Evolutionary conservation across 1,140 invertebrate species (phyloP), one percentile per base, ranked within the genome.

Genomic region (Meloidogyne exigua): DNA sequence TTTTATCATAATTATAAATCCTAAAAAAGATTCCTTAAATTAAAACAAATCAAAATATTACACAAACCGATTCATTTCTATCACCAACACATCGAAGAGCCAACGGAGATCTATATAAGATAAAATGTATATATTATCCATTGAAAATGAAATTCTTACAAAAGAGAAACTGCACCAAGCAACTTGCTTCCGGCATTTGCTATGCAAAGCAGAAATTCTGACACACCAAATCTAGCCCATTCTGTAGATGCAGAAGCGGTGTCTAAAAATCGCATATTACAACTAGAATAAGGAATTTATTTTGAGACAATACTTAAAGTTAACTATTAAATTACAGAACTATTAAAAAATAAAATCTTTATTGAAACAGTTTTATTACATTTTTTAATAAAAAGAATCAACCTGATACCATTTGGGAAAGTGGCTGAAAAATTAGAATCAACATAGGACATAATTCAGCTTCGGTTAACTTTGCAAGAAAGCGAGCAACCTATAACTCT

Each of bases 21-120:
- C 7, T 7, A 32, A 32, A 32, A 39, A 39, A 28, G 5, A 67
- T 1, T 4, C 18, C 9, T 18, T 1, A 21, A 64, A 65, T 39
- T 23, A 15, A 13, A 21, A 28, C 25, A 66, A 26, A 72, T 62
- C 2, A 65, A 4, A 68, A n/a, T 25, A 0, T 4, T 4, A n/a
- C 18, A 21, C 21, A 44, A 12, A 86, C 78, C 42, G 71, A 32
- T 23, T 76, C 75, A 26, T 84, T 62, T 65, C 72, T 39, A 69
- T 85, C 84, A 23, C 75, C 67, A 26, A 85, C 78, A 18, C 68
- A 63, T 2, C 70, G 18, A 15, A 85, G 80, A 15, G 85, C 82
- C 21, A 83, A 21, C 11, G 85, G 84, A 13, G 84, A 79, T 21
- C 72, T 68, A 36, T 68, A 76, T 5, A 36, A 68, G 10, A 82